phyloP scores from a whole-genome alignment of 2,888 invertebrate species.

The Exephanes ischioxanthus region DNA sequence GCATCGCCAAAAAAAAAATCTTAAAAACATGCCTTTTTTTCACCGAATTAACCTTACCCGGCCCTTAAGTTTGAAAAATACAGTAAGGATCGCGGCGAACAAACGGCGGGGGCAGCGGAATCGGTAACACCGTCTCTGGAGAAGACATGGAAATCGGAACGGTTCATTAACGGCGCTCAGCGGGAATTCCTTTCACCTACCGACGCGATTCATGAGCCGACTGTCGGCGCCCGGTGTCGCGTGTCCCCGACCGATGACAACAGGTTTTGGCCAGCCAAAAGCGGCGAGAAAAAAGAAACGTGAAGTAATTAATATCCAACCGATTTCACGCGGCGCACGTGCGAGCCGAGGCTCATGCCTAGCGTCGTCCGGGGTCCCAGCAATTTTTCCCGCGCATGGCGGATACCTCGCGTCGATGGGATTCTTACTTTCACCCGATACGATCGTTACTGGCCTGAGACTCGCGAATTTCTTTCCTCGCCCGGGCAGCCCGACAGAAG shows the following conservation, averaged over 20 bases:
- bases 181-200: constrained; percentile 1
- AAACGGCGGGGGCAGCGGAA: not conserved
- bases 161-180: too few species aligned
- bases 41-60: too few species aligned
- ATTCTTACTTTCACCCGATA: constrained; percentile 64
- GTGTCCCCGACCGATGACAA: not conserved
- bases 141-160: too few species aligned
- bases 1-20: too few species aligned
- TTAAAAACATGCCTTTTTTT: too few species aligned
- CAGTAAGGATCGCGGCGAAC: not conserved
- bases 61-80: not conserved
- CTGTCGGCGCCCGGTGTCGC: not conserved
- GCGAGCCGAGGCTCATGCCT: not conserved
- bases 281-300: not conserved
- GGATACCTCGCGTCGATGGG: constrained; percentile 31
- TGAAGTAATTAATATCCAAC: constrained; percentile 12
- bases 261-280: not conserved
- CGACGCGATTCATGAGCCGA: not conserved
- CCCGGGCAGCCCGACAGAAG: not conserved
- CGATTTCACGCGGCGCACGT: constrained; percentile 21
- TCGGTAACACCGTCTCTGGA: not conserved
- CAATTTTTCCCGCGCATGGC: constrained; percentile 1
- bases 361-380: constrained; percentile 37
- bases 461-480: constrained; percentile 9
- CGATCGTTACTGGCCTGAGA: constrained; percentile 46